Percentiles rank a stretch among this genome's conserved stretches.
These are phyloP conservation scores for Frieseomelitta varia DNA, from an alignment of 1,140 invertebrate genomes.

Conservation along the genomic window DNA sequence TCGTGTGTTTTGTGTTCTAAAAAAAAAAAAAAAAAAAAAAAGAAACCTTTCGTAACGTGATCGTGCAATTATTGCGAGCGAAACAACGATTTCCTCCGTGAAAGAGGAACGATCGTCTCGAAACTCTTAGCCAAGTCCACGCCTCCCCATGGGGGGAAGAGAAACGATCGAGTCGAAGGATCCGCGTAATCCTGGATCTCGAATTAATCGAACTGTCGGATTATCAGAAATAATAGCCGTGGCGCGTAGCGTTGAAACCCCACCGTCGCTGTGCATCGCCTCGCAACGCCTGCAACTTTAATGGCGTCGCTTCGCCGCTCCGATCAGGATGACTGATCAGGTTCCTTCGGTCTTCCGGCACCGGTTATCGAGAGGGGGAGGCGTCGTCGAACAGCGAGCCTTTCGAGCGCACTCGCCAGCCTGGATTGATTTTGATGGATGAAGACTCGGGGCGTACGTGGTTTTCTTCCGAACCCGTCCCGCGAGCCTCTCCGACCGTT, in stretches of 20 bases:
- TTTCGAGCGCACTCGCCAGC: conserved; percentile 57
- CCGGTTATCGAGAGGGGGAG: neutral
- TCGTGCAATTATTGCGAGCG: neutral
- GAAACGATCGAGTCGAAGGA: neutral
- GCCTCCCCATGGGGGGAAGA: too few species aligned
- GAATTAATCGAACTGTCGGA: conserved; percentile 60
- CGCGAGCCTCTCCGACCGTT: too few species aligned
- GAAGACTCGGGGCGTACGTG: conserved; percentile 56
- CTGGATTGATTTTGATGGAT: conserved; percentile 74
- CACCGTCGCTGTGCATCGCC: neutral
- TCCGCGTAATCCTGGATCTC: conserved; percentile 57
- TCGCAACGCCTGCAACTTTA: neutral
- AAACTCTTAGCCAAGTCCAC: too few species aligned
- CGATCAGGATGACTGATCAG: neutral
- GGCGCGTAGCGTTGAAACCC: neutral
- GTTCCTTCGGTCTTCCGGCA: neutral
- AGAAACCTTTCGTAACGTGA: neutral
- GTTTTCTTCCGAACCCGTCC: neutral
- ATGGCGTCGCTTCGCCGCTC: neutral
- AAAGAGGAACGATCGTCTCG: neutral
- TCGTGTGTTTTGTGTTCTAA: too few species aligned
- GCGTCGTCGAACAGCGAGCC: neutral
- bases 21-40: too few species aligned
- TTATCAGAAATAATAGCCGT: conserved; percentile 60
- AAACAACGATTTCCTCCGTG: neutral